Evolutionary conservation across 92 coral and sea anemone species (phyloP), one percentile per base, ranked within the genome.

Genomic region (Actinernus sp.): DNA sequence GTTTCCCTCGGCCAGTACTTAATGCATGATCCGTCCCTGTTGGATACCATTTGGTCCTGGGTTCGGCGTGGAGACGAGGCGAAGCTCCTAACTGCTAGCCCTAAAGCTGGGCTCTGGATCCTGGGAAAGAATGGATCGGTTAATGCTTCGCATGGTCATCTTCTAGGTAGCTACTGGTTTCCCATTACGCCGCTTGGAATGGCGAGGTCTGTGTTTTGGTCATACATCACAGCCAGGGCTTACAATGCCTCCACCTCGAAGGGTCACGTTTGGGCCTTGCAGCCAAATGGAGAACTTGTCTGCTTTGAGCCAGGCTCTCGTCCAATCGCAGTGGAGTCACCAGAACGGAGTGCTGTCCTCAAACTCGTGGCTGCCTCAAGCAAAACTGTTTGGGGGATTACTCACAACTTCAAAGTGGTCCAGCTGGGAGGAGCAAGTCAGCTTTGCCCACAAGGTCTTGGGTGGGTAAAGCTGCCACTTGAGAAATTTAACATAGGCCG

Each of bases 1-100:
- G 93, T 94, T 45, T 86, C 98, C 14, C 76, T 94, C 17, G 98
- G 98, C 10, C 97, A 94, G 48, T 94, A 94, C 89, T 69, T 94
- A 47, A 90, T 94, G 90, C 94, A 92, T 65, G 90, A 93, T 68
- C 83, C 74, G 58, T 73, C 88, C 26, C 60, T 84, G 13, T 76
- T 94, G 27, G 93, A 90, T 46, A 62, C 97, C 17, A 85, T 92
- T 14, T 82, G 86, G 89, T 94, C 98, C 28, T 79, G 93, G 87
- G 93, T 94, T 53, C 60, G 73, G 31, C 89, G 84, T 41, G 98
- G 84, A 26, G 98, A 88, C 41, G 87, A 87, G 48, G 64, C 92
- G 33, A 94, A 90, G 62, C 78, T 87, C 7, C 39, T 94, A 11
- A 79, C 85, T 30, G 93, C 94, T 32, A 90, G 96, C 53, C 93